Evolutionary conservation across 23 tunicate genomes (phyloP), one percentile per base, ranked within the genome.

Genomic region (Halocynthia aurantium): DNA sequence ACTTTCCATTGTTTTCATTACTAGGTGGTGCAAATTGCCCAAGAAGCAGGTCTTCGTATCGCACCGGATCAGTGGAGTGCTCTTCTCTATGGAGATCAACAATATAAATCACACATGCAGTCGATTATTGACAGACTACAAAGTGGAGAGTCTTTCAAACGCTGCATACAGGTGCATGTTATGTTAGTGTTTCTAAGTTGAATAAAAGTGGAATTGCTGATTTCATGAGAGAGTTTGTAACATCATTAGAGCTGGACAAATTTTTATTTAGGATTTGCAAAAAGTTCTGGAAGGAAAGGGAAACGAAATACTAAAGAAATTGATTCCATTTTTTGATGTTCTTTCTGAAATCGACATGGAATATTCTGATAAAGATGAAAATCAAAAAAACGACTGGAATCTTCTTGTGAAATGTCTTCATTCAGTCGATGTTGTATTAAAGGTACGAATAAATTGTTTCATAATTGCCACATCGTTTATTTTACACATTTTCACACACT

Each of bases 51-150:
- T 6, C 80, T 91, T 7, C 78, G 97, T 19, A 91, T 91, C 51
- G 87, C 97, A 6, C 97, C 97, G 11, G 97, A 91, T 54, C 97
- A 91, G 74, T 91, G 97, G 97, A 85, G 90, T 72, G 97, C 97
- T 61, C 71, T 91, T 12, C 77, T 91, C 21, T 91, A 91, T 77
- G 97, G 97, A 12, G 97, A 91, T 53, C 97, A 85, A 72, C 77
- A 55, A 49, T 91, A 91, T 51, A 91, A 85, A 73, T 81, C 97
- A 0, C 79, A 91, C 52, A 91, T 91, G 97, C 97, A 91, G 81
- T 91, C 97, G 17, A 85, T 91, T 8, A 91, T 91, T 51, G 97
- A 91, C 64, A 68, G 90, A 62, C 61, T 91, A 66, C 90, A 91
- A 52, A 91, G 97, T 80, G 87, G 84, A 15, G 78, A 40, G 7